Evolutionary conservation across 64 coral and sea anemone species (phyloP).

Genomic region (Exaiptasia diaphana): DNA sequence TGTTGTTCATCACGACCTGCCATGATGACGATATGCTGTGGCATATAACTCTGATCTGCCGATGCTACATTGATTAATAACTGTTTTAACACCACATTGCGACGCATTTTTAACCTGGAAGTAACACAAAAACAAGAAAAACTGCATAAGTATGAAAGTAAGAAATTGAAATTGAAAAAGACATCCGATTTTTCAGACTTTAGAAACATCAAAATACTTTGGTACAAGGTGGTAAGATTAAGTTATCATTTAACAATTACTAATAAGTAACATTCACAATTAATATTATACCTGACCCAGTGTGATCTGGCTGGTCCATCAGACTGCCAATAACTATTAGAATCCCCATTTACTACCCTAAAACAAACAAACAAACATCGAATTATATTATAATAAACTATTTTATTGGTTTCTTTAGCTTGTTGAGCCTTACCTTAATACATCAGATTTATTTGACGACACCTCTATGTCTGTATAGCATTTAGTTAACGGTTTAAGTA

Average conservation of each 20-base stretch:
- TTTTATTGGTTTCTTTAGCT: not conserved
- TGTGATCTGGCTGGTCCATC: slow-evolving; percentile 98
- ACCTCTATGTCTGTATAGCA: slow-evolving; percentile 87
- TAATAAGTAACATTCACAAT: not conserved
- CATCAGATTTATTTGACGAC: slow-evolving; percentile 85
- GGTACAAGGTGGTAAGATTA: not conserved
- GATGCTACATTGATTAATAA: slow-evolving; percentile 93
- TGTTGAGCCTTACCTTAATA: slow-evolving; percentile 70
- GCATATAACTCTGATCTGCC: slow-evolving; percentile 98
- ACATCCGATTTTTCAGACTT: not conserved
- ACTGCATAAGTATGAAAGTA: not conserved
- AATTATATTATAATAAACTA: not conserved
- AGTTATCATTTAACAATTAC: not conserved
- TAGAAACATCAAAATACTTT: not conserved
- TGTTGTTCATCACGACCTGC: slow-evolving; percentile 92
- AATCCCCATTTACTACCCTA: slow-evolving; percentile 91
- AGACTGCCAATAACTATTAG: slow-evolving; percentile 95
- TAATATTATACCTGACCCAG: slow-evolving; percentile 80
- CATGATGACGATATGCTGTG: slow-evolving; percentile 88
- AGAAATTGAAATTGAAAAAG: not conserved
- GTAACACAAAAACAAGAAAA: not conserved
- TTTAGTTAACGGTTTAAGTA: slow-evolving; percentile 78
- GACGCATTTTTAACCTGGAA: slow-evolving; percentile 81
- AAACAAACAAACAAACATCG: not conserved
- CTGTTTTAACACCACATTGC: slow-evolving; percentile 97